A percentile compares a stretch with the other conserved stretches of the same genome.
Evolutionary conservation across 2,113 vertebrate species (phyloP).

Genomic region (Catharus fuscescens): DNA sequence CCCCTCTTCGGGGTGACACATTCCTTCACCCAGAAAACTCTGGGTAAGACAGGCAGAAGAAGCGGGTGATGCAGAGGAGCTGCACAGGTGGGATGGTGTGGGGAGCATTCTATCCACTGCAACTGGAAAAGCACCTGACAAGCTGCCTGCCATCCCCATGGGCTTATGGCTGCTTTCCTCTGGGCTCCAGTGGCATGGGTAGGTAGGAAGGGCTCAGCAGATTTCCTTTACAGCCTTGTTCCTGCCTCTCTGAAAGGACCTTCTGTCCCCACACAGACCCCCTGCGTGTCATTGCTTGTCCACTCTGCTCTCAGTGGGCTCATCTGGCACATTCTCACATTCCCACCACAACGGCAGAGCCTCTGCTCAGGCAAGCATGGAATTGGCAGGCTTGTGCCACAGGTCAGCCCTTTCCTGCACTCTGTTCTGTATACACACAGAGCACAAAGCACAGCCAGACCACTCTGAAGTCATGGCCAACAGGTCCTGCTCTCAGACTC

Average conservation of each 20-base stretch:
- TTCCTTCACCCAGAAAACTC: constrained; percentile 6
- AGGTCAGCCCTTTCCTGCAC: neutral
- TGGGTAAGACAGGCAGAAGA: accelerated
- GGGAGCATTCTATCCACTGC: neutral
- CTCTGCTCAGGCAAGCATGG: neutral
- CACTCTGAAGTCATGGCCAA: neutral
- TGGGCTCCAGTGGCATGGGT: accelerated
- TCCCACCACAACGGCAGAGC: neutral
- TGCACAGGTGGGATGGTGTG: neutral
- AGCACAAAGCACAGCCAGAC: neutral
- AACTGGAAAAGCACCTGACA: neutral
- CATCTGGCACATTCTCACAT: neutral
- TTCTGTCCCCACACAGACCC: neutral
- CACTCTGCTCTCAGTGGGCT: neutral
- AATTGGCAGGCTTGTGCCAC: neutral
- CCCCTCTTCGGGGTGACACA: neutral
- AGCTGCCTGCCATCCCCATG: neutral
- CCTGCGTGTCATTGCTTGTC: neutral
- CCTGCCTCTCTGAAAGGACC: neutral
- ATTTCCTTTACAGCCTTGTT: neutral
- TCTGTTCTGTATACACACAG: neutral
- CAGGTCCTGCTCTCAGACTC: neutral
- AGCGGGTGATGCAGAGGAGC: neutral
- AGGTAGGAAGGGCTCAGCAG: neutral
- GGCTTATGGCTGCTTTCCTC: neutral